Percentiles rank a stretch among this genome's conserved stretches.
Conservation (phyloP, 2,113 vertebrate genomes). For the Channa maculata region DNA sequence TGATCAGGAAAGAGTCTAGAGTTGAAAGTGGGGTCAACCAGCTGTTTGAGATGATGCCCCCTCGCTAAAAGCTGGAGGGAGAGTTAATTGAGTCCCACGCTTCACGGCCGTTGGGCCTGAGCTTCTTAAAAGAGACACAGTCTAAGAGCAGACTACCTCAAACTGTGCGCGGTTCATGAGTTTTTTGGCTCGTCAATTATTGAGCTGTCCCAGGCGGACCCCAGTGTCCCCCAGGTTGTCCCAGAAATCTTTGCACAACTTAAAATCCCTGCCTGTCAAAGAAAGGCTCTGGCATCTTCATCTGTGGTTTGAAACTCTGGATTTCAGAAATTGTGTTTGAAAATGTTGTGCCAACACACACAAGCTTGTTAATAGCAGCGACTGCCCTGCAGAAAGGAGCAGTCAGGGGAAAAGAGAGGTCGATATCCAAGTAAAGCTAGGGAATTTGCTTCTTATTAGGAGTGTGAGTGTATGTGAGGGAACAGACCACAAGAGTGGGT, state of each 20-base stretch:
- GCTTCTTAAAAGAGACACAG: slow-evolving; percentile 70
- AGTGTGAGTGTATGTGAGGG: slow-evolving; percentile 43
- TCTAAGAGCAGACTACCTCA: slow-evolving; percentile 54
- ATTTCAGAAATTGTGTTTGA: slow-evolving; percentile 53
- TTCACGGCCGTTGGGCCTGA: slow-evolving; percentile 78
- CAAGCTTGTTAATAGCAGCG: slow-evolving; percentile 64
- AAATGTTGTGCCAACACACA: slow-evolving; percentile 63
- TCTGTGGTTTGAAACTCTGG: slow-evolving; percentile 29
- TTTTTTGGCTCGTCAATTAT: slow-evolving; percentile 76
- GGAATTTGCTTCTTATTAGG: slow-evolving; percentile 76
- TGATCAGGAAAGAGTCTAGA: slow-evolving; percentile 70
- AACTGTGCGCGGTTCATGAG: slow-evolving; percentile 81
- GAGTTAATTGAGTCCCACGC: slow-evolving; percentile 86
- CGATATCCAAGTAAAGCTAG: slow-evolving; percentile 63
- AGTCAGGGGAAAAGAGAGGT: slow-evolving; percentile 33
- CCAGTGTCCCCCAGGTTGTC: slow-evolving; percentile 55
- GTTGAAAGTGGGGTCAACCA: slow-evolving; percentile 59
- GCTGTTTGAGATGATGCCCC: slow-evolving; percentile 55
- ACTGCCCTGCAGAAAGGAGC: slow-evolving; percentile 57
- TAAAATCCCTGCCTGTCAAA: slow-evolving; percentile 25
- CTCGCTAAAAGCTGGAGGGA: slow-evolving; percentile 76
- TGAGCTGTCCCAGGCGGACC: slow-evolving; percentile 78
- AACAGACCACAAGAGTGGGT: slow-evolving; percentile 76
- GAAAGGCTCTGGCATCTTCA: slow-evolving; percentile 35
- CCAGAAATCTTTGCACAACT: slow-evolving; percentile 28